Evolutionary conservation across 2,888 invertebrate genomes (phyloP), one percentile per base, ranked within the genome.

Genomic region (Fissipunctia ypsillon): DNA sequence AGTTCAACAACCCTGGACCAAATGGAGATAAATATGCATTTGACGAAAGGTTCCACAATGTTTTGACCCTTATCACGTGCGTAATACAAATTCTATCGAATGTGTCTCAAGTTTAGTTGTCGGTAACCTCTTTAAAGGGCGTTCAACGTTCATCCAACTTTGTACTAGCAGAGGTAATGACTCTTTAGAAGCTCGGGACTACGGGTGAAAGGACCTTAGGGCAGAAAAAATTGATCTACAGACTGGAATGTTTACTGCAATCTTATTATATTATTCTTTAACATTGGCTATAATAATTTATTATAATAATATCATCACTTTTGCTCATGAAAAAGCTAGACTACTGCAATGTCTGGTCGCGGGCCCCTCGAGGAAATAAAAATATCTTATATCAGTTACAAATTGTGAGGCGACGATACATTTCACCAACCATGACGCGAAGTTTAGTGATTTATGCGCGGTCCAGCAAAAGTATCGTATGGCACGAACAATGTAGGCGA

Each of bases 381-480:
- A 48, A 28, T 48, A 69, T 68, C 50, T 22, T 48, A 9, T 65
- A 73, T 70, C 69, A 76, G 74, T 75, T 79, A 76, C 71, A 67
- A 71, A 67, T 69, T 72, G 69, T 67, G 41, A 66, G 69, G 59
- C 41, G 38, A 66, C 75, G 72, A 75, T 84, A 84, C 80, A 76
- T 85, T 84, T 85, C 74, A 78, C 78, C 73, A 71, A 81, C 76
- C 63, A 69, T 78, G 70, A 71, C 78, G 63, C 71, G 64, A 67
- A 78, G 52, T 72, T 74, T 69, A 77, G 81, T 84, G 87, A 87
- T 86, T 86, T 84, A 85, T 81, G 80, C 75, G 73, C 65, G 70
- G 83, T 82, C 78, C 85, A 85, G 83, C 84, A 86, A 88, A 85
- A 89, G 91, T 93, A 92, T 93, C 90, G 90, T 90, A 87, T 90